Base-by-base conservation (phyloP, 1,140 invertebrate species). In the Procambarus clarkii region DNA sequence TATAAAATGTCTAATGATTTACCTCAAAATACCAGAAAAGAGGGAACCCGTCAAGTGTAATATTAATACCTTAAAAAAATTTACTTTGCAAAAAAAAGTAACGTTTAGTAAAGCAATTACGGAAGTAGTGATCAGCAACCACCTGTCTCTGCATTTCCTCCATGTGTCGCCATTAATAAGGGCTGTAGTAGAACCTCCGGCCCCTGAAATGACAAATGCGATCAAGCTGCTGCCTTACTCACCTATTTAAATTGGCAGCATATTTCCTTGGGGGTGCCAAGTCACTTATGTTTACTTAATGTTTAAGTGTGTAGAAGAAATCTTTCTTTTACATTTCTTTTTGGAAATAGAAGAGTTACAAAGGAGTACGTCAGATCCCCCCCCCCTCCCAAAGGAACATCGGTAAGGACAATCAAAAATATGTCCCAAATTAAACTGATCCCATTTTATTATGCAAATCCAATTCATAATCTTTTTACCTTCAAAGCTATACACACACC, bases 161-260 rank as follows among this genome's bases (percentile, higher is more conserved):
- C 69, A 74, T 24, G 21, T 34, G 69, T 24, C n/a, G 69, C 69
- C 69, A 74, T 87, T 77, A 87, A 87, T 87, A 87, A 58, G 85
- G 85, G 76, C 76, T 79, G 85, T 87, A 87, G 85, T 79, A 87
- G 85, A 87, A 87, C 50, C 85, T 77, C 74, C 85, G 85, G 34
- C 85, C 85, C 85, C 85, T 87, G 85, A 87, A 87, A 87, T 87
- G 76, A 87, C 85, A 87, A 87, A 60, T 60, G 74, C 46, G 85
- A 78, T 87, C 69, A 87, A 87, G 69, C 69, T 74, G 69, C 69
- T 74, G 69, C 69, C 34, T 74, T 34, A 34, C 69, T 74, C n/a
- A 74, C 5, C n/a, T n/a, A 24, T 21, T 5, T 5, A 34, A 34
- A 7, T 46, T 21, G 18, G 21, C 46, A 60, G 13, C 9, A 4